phyloP scores from a whole-genome alignment of 1,140 invertebrate genomes.

The Epicauta chinensis region DNA sequence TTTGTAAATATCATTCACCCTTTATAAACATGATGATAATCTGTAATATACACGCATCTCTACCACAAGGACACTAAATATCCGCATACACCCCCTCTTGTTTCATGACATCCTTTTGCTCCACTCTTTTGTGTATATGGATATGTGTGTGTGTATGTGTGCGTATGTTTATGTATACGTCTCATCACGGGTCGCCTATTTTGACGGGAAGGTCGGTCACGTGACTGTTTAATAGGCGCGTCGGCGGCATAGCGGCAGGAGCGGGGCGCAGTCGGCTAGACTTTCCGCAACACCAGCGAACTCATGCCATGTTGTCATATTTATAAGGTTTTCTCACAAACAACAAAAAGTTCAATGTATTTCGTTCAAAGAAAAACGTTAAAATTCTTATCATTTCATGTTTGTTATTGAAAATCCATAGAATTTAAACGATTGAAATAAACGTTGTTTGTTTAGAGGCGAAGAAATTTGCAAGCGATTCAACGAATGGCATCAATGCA shows the following conservation, averaged over 20 bases:
- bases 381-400: no score
- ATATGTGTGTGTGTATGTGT: no score
- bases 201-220: constrained; percentile 69
- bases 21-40: no score
- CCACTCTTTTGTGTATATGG: no score
- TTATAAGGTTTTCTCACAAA: not conserved
- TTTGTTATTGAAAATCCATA: not conserved
- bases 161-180: no score
- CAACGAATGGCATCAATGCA: no score
- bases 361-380: not conserved
- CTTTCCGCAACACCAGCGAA: constrained; percentile 26
- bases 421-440: not conserved
- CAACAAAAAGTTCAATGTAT: not conserved
- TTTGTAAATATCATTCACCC: no score
- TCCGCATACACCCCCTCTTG: no score
- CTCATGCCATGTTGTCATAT: constrained; percentile 14
- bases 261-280: constrained; percentile 28
- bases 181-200: constrained; percentile 53
- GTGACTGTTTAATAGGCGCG: constrained; percentile 38
- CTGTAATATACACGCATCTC: no score
- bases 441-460: not conserved
- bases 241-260: constrained; percentile 25
- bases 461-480: not conserved
- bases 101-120: no score
- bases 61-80: no score